Conservation (phyloP, 2,888 invertebrate genomes). For the Ceraclea dissimilis region DNA sequence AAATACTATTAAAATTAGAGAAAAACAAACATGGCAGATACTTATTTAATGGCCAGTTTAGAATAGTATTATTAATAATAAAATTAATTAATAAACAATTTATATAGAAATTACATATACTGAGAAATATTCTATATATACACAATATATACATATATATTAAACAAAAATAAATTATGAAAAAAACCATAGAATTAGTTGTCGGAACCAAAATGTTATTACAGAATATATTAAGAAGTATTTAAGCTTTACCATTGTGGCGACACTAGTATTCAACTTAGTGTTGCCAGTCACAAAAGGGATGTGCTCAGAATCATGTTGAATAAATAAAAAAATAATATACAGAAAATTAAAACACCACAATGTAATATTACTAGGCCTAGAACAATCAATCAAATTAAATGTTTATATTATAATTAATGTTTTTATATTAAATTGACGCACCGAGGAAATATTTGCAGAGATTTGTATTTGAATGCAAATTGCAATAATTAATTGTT, state of each 20-base stretch:
- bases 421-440: no score
- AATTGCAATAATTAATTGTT: no score
- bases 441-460: no score
- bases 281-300: conserved; percentile 6
- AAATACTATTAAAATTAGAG: conserved; percentile 53
- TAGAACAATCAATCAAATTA: neutral
- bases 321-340: no score
- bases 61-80: conserved; percentile 53
- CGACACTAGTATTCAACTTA: neutral
- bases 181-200: conserved; percentile 26
- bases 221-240: conserved; percentile 23
- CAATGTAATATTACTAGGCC: neutral
- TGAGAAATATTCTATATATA: conserved; percentile 35
- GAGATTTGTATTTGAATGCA: no score
- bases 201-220: conserved; percentile 27
- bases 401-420: no score
- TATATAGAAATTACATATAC: conserved; percentile 27
- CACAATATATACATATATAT: conserved; percentile 43
- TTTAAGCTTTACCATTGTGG: conserved; percentile 21
- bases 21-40: conserved; percentile 53
- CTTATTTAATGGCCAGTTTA: conserved; percentile 67
- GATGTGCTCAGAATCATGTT: conserved; percentile 22
- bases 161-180: conserved; percentile 22
- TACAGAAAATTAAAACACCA: neutral
- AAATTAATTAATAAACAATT: conserved; percentile 30